These are phyloP conservation scores for Oriolus oriolus DNA, from an alignment of 2,113 vertebrate genomes.

Conservation along the genomic window DNA sequence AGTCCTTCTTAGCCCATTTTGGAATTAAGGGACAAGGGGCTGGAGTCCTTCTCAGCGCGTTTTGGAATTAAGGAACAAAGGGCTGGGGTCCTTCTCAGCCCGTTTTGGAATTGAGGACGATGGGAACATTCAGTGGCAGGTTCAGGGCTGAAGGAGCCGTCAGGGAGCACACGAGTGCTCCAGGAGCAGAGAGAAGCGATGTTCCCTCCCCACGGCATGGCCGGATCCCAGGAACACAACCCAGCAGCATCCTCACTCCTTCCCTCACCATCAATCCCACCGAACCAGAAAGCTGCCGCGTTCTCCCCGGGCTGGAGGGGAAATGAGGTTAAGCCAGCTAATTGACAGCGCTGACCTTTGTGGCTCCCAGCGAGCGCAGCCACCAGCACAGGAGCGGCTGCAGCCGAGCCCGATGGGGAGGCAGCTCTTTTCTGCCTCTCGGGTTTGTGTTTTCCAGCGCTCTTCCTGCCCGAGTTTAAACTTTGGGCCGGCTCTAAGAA, in stretches of 20 bases:
- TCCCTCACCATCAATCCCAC: not conserved
- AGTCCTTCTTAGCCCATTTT: not conserved
- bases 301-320: not conserved
- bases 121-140: not conserved
- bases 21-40: not conserved
- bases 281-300: not conserved
- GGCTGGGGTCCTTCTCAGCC: not conserved
- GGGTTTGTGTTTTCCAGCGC: not conserved
- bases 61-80: not conserved
- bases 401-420: not conserved
- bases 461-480: conserved; percentile 18
- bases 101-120: not conserved
- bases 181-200: not conserved
- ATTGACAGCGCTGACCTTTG: conserved; percentile 50
- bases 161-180: not conserved
- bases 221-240: not conserved
- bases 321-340: conserved; percentile 54
- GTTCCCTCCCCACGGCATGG: accelerated
- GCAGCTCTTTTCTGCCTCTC: not conserved
- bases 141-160: not conserved
- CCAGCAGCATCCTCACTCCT: not conserved
- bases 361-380: conserved; percentile 4
- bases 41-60: not conserved
- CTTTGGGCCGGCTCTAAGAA: not conserved
- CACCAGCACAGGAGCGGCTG: conserved; percentile 46